A percentile compares a stretch with the other conserved stretches of the same genome.
Conservation (phyloP, 1,140 invertebrate genomes). For the Achroia grisella region DNA sequence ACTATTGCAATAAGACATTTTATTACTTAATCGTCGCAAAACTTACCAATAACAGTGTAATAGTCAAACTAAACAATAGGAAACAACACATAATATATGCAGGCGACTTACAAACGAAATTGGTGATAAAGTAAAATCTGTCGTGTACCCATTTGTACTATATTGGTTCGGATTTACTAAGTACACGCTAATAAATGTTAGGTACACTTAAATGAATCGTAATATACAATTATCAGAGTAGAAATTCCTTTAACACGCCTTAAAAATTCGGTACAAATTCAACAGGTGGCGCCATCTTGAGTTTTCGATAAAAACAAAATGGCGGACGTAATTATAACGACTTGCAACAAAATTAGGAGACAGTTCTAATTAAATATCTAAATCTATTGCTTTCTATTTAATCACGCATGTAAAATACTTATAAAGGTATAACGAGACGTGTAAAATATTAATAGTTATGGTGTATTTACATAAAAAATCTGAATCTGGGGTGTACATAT, state of each 20-base stretch:
- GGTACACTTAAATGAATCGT: no score
- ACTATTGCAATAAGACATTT: neutral
- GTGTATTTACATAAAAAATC: conserved; percentile 11
- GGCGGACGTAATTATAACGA: neutral
- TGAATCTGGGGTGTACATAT: conserved; percentile 9
- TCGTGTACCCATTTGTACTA: neutral
- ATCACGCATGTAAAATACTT: conserved; percentile 4
- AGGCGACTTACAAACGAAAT: conserved; percentile 4
- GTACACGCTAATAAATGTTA: conserved; percentile 16
- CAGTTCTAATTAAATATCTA: conserved; percentile 7
- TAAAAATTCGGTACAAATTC: no score
- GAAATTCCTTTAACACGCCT: no score
- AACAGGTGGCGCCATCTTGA: no score
- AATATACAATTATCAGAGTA: no score
- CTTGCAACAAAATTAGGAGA: no score
- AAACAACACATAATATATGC: conserved; percentile 10
- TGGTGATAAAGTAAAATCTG: conserved; percentile 1
- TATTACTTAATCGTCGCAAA: conserved; percentile 13
- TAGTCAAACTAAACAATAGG: conserved; percentile 6
- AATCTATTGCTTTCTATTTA: conserved; percentile 19
- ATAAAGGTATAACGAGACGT: conserved; percentile 3
- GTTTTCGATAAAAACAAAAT: no score
- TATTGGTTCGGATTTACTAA: conserved; percentile 21
- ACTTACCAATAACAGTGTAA: conserved; percentile 16
- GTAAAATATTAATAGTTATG: conserved; percentile 2